Evolutionary conservation across 2,888 invertebrate genomes (phyloP).

Genomic region (Agonopterix subpropinquella): DNA sequence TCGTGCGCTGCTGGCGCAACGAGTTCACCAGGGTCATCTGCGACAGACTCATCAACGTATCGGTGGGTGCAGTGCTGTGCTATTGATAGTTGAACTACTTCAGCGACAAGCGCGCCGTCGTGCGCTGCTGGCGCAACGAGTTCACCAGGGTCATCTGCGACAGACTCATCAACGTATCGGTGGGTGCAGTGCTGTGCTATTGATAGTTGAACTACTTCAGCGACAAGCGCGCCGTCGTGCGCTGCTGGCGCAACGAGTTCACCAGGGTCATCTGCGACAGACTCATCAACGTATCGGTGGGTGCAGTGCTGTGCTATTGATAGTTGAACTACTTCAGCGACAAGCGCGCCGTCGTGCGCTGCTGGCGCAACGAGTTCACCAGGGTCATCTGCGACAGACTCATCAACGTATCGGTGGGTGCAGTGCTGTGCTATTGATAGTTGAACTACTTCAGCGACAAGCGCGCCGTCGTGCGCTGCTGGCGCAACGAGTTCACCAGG

Average conservation of each 20-base stretch:
- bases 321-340: constrained; percentile 76
- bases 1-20: constrained; percentile 93
- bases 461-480: constrained; percentile 86
- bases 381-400: constrained; percentile 86
- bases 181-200: background rate
- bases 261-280: constrained; percentile 88
- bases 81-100: constrained; percentile 66
- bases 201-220: constrained; percentile 72
- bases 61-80: background rate
- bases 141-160: constrained; percentile 91
- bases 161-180: constrained; percentile 14
- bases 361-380: constrained; percentile 94
- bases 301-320: background rate
- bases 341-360: constrained; percentile 83
- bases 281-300: constrained; percentile 8
- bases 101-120: constrained; percentile 79
- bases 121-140: constrained; percentile 95
- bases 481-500: constrained; percentile 93
- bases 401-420: constrained; percentile 6
- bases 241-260: constrained; percentile 96
- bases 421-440: background rate
- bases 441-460: constrained; percentile 77
- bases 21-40: constrained; percentile 92
- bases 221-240: constrained; percentile 80
- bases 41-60: constrained; percentile 59